These are phyloP conservation scores for Mimas tiliae DNA, from an alignment of 2,888 invertebrate species.

Conservation along the genomic window DNA sequence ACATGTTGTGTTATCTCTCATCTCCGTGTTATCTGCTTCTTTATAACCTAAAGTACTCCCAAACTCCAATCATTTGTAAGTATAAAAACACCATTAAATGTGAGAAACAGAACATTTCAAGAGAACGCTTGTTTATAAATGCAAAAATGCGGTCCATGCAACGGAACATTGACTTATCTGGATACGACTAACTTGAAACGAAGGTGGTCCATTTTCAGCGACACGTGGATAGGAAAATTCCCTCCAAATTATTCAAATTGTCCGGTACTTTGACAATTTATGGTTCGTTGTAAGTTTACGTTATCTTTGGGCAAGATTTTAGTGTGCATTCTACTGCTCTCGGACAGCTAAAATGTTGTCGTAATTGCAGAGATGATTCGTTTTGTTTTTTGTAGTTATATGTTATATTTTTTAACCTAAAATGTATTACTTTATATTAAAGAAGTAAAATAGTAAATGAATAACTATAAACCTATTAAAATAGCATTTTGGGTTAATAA, in stretches of 20 bases:
- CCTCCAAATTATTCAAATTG: constrained; percentile 24
- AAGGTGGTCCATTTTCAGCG: constrained; percentile 26
- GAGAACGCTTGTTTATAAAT: constrained; percentile 25
- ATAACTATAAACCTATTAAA: too few relatives aligned
- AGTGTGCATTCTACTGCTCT: constrained; percentile 51
- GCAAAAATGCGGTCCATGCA: constrained; percentile 28
- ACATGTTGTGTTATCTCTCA: background rate
- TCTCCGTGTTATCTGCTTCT: background rate
- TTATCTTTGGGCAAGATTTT: constrained; percentile 47
- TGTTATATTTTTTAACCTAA: too few relatives aligned
- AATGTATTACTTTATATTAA: background rate
- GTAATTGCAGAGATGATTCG: constrained; percentile 17
- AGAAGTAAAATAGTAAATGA: too few relatives aligned
- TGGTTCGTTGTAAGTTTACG: constrained; percentile 55
- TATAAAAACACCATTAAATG: constrained; percentile 17
- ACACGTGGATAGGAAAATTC: constrained; percentile 30
- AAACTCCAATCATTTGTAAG: background rate
- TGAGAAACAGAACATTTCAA: constrained; percentile 15
- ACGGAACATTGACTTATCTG: constrained; percentile 25
- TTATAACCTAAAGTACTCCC: background rate
- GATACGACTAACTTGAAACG: constrained; percentile 7
- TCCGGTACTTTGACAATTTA: constrained; percentile 46
- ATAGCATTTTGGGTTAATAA: too few relatives aligned
- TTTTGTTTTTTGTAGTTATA: constrained; percentile 8
- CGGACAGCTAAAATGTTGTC: constrained; percentile 54